These are phyloP conservation scores for Potorous gilbertii DNA, from an alignment of 2,797 vertebrate species.

Conservation along the genomic window DNA sequence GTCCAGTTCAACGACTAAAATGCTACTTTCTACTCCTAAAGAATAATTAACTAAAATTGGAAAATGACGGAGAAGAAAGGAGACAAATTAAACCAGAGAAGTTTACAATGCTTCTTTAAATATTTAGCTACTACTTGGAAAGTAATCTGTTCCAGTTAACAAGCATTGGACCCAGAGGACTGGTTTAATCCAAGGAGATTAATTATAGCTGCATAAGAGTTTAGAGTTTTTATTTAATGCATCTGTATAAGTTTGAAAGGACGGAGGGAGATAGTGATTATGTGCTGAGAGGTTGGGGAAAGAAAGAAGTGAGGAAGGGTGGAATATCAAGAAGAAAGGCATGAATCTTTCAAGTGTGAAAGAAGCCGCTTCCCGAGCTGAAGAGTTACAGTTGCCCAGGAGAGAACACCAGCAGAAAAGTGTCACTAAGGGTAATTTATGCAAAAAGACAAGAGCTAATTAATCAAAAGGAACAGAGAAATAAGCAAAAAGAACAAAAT, in stretches of 20 bases:
- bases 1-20: not conserved
- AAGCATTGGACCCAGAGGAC: slow-evolving; percentile 76
- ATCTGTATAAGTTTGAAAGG: not conserved
- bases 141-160: slow-evolving; percentile 81
- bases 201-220: slow-evolving; percentile 69
- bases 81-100: slow-evolving; percentile 54
- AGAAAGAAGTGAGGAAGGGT: slow-evolving; percentile 54
- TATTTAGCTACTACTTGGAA: slow-evolving; percentile 78
- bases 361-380: slow-evolving; percentile 45
- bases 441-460: rapidly evolving
- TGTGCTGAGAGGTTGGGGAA: slow-evolving; percentile 60
- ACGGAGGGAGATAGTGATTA: not conserved
- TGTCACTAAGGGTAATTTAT: rapidly evolving
- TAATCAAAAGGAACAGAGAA: not conserved
- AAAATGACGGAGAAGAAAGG: slow-evolving; percentile 68
- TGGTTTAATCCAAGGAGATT: slow-evolving; percentile 79
- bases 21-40: not conserved
- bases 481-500: not conserved
- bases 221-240: slow-evolving; percentile 40
- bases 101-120: slow-evolving; percentile 73
- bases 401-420: not conserved
- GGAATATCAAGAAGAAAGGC: slow-evolving; percentile 52
- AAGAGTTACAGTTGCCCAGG: not conserved
- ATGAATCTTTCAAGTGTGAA: not conserved
- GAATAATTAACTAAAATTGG: slow-evolving; percentile 7